Percentiles rank a stretch among this genome's conserved stretches.
Conservation (phyloP, 2,888 invertebrate species). For the Saturnia japonica region DNA sequence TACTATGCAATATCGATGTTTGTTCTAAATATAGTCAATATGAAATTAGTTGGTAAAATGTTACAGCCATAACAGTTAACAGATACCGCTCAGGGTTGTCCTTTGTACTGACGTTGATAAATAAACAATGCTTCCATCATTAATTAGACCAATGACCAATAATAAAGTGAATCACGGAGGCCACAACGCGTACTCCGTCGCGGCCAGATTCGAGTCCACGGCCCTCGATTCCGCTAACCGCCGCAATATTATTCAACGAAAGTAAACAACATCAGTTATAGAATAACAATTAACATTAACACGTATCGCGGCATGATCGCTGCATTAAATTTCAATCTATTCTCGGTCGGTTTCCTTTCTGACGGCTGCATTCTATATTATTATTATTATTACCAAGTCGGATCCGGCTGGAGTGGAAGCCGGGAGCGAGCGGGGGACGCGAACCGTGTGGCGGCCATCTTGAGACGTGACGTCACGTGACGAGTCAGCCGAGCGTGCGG, state of each 20-base stretch:
- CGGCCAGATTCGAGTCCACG: slow-evolving; percentile 28
- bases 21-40: slow-evolving; percentile 18
- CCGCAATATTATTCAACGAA: slow-evolving; percentile 71
- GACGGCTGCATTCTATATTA: slow-evolving; percentile 75
- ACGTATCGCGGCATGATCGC: slow-evolving; percentile 62
- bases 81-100: neutral
- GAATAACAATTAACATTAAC: slow-evolving; percentile 74
- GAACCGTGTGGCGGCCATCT: slow-evolving; percentile 80
- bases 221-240: slow-evolving; percentile 61
- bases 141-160: slow-evolving; percentile 38
- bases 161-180: slow-evolving; percentile 56
- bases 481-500: slow-evolving; percentile 76
- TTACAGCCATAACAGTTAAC: neutral
- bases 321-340: slow-evolving; percentile 80
- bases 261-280: slow-evolving; percentile 75
- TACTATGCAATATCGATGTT: slow-evolving; percentile 3
- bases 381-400: slow-evolving; percentile 75
- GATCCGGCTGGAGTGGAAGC: slow-evolving; percentile 75
- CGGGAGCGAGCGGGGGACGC: slow-evolving; percentile 60
- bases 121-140: slow-evolving; percentile 30
- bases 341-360: slow-evolving; percentile 77
- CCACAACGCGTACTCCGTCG: slow-evolving; percentile 42
- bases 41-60: slow-evolving; percentile 20
- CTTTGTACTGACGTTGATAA: slow-evolving; percentile 16
- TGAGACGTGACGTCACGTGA: slow-evolving; percentile 82